Evolutionary conservation across 2,113 vertebrate genomes (phyloP).

Genomic region (Cettia cetti): DNA sequence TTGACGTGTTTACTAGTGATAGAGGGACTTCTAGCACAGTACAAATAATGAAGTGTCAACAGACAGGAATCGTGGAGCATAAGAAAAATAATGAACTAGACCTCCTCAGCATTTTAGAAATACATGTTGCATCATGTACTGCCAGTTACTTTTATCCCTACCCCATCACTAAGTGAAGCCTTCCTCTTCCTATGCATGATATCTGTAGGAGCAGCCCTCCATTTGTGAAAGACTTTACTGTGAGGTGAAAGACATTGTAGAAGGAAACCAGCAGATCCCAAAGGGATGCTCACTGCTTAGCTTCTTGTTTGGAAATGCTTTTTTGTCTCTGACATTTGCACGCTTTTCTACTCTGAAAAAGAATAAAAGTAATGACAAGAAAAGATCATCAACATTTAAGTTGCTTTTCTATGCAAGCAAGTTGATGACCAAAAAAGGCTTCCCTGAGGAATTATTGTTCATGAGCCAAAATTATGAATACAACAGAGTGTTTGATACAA

Average conservation of each 20-base stretch:
- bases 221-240: background rate
- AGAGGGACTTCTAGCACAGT: background rate
- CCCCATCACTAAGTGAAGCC: background rate
- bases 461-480: background rate
- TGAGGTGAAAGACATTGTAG: background rate
- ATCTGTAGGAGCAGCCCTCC: background rate
- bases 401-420: background rate
- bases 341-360: background rate
- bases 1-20: background rate
- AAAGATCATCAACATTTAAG: background rate
- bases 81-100: background rate
- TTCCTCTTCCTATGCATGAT: background rate
- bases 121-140: background rate
- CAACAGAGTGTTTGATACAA: background rate
- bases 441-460: background rate
- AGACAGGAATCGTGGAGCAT: background rate
- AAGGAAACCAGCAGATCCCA: background rate
- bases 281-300: background rate
- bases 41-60: accelerated
- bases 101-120: background rate
- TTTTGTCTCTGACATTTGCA: background rate
- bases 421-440: background rate
- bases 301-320: background rate
- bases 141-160: background rate
- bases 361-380: background rate